Conservation (phyloP, 2,797 vertebrate genomes). For the Trachops cirrhosus region DNA sequence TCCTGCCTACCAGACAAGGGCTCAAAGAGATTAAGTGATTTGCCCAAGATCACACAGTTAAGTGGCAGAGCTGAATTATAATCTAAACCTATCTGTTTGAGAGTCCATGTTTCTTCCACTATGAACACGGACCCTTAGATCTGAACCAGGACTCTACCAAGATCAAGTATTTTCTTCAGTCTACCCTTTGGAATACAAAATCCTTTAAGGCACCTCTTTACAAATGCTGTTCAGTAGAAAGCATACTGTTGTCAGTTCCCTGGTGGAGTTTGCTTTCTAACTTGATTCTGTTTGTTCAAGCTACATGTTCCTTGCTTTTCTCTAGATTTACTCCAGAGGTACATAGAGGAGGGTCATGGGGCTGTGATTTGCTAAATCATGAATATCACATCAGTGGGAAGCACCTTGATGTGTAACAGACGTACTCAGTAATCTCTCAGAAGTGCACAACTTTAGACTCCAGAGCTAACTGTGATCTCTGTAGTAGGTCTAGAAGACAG, state of each 20-base stretch:
- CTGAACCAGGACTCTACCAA: neutral
- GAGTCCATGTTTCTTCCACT: neutral
- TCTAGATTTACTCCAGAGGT: neutral
- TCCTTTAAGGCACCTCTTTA: neutral
- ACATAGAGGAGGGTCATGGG: neutral
- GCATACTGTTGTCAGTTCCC: neutral
- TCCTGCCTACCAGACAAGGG: neutral
- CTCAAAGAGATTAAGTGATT: conserved; percentile 23
- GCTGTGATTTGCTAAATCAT: neutral
- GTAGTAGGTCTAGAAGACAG: neutral
- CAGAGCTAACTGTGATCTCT: neutral
- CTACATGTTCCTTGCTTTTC: neutral
- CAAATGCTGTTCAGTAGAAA: neutral
- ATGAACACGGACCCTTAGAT: neutral
- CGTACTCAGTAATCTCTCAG: neutral
- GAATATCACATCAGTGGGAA: neutral
- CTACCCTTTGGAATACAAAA: neutral
- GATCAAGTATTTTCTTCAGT: neutral
- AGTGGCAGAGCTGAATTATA: neutral
- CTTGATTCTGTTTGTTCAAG: neutral
- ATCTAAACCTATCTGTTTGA: neutral
- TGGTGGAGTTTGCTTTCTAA: neutral
- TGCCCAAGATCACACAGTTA: neutral
- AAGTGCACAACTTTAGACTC: neutral
- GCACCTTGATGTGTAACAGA: neutral